Percentiles rank a stretch among this genome's conserved stretches.
Conservation (phyloP, 2,888 invertebrate species). For the Sussaba pulchella region DNA sequence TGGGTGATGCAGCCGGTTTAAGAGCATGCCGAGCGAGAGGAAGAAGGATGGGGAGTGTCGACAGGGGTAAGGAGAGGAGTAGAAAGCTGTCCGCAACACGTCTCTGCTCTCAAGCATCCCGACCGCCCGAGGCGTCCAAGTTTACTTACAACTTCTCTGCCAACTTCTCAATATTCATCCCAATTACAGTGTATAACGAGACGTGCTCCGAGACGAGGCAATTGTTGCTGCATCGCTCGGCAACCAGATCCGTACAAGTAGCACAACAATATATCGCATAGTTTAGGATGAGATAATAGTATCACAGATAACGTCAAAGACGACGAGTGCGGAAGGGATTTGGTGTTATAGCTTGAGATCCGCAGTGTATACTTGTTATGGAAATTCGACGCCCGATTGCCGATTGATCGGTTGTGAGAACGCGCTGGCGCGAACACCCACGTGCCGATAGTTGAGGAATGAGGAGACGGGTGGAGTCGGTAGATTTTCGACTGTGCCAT, state of each 20-base stretch:
- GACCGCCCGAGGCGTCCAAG: slow-evolving; percentile 83
- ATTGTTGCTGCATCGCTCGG: slow-evolving; percentile 57
- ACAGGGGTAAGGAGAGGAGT: slow-evolving; percentile 74
- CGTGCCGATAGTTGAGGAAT: too few species aligned
- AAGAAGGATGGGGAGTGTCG: slow-evolving; percentile 64
- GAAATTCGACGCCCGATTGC: neutral
- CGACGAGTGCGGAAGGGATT: neutral
- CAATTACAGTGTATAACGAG: slow-evolving; percentile 79
- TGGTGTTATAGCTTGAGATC: neutral
- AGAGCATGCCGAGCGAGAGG: slow-evolving; percentile 70
- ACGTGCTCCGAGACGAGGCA: slow-evolving; percentile 63
- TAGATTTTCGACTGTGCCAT: neutral
- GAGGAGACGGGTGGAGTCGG: neutral
- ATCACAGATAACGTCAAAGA: slow-evolving; percentile 10
- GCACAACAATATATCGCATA: neutral
- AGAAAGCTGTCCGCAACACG: slow-evolving; percentile 83
- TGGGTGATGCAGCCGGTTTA: slow-evolving; percentile 43
- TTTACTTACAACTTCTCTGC: slow-evolving; percentile 84
- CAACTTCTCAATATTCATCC: slow-evolving; percentile 84
- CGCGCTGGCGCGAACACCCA: neutral
- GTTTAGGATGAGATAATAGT: neutral
- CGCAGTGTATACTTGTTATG: neutral
- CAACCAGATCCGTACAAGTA: slow-evolving; percentile 19
- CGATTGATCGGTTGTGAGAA: slow-evolving; percentile 8
- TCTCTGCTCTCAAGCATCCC: slow-evolving; percentile 84